Conservation (phyloP, 2,888 invertebrate species). For the Anthophora plumipes region DNA sequence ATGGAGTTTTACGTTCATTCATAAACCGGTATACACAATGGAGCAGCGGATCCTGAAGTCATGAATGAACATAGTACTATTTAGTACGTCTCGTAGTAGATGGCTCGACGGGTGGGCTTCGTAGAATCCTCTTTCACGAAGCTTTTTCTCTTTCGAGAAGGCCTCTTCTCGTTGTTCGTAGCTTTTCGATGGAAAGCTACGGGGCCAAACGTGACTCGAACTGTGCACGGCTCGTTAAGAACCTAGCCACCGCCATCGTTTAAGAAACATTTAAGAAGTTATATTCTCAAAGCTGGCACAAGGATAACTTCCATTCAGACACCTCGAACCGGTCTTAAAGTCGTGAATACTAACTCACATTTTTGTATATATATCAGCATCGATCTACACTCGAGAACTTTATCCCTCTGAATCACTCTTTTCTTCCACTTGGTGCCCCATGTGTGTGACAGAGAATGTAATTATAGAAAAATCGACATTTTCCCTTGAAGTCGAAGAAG, state of each 20-base stretch:
- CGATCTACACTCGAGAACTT: not conserved
- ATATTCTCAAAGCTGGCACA: conserved; percentile 65
- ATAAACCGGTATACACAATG: conserved; percentile 67
- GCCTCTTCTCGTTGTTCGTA: conserved; percentile 12
- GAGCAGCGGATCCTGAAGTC: conserved; percentile 70
- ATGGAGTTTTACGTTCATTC: conserved; percentile 78
- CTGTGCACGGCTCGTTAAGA: conserved; percentile 73
- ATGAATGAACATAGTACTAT: conserved; percentile 83
- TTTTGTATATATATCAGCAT: not conserved
- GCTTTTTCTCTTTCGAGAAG: conserved; percentile 27
- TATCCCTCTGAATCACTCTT: not conserved
- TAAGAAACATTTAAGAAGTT: conserved; percentile 81
- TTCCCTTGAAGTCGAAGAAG: too few relatives aligned
- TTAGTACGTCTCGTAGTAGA: conserved; percentile 71
- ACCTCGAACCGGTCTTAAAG: conserved; percentile 4
- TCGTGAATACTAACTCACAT: conserved; percentile 15
- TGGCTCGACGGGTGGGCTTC: conserved; percentile 57
- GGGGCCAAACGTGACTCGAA: conserved; percentile 74
- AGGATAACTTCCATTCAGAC: conserved; percentile 48
- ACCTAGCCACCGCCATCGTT: conserved; percentile 64
- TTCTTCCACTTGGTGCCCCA: not conserved
- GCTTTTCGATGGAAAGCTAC: conserved; percentile 34
- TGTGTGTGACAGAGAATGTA: too few relatives aligned
- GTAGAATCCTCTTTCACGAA: conserved; percentile 38
- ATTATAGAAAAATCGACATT: too few relatives aligned